Evolutionary conservation across 2,113 vertebrate species (phyloP).

Genomic region (Meles meles): DNA sequence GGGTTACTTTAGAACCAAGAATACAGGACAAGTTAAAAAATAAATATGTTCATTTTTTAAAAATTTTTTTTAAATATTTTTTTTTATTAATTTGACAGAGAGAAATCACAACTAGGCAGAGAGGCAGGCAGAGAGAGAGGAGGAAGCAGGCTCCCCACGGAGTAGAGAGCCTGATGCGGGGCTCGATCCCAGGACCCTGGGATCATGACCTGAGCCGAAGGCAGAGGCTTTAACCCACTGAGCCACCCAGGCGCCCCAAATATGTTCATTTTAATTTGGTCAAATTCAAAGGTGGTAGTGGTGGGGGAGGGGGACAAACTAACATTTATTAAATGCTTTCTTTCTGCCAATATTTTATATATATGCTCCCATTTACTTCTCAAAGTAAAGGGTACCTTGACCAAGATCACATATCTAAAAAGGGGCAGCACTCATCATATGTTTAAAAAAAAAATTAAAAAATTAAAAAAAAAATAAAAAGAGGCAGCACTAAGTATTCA

Average conservation of each 20-base stretch:
- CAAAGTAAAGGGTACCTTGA: neutral
- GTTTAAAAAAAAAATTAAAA: too few relatives aligned
- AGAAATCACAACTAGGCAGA: too few relatives aligned
- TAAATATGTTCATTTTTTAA: neutral
- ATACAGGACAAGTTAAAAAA: neutral
- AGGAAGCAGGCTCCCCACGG: too few relatives aligned
- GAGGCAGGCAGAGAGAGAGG: too few relatives aligned
- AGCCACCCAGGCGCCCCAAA: too few relatives aligned
- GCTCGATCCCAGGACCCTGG: too few relatives aligned
- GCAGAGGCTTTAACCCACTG: too few relatives aligned
- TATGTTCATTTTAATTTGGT: neutral
- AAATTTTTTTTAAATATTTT: too few relatives aligned
- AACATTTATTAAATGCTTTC: neutral
- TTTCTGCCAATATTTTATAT: neutral
- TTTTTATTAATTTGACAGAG: too few relatives aligned
- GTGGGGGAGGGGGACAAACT: neutral
- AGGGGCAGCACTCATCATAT: neutral
- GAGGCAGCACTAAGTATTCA: neutral
- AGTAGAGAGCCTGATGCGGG: too few relatives aligned
- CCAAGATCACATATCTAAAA: neutral
- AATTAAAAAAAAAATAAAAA: neutral
- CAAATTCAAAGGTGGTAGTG: neutral
- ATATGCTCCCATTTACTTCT: neutral
- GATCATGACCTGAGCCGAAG: too few relatives aligned
- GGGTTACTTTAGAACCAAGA: neutral